A percentile compares a stretch with the other conserved stretches of the same genome.
Evolutionary conservation across 2,797 vertebrate genomes (phyloP).

Genomic region (Lepilemur ruficaudatus): DNA sequence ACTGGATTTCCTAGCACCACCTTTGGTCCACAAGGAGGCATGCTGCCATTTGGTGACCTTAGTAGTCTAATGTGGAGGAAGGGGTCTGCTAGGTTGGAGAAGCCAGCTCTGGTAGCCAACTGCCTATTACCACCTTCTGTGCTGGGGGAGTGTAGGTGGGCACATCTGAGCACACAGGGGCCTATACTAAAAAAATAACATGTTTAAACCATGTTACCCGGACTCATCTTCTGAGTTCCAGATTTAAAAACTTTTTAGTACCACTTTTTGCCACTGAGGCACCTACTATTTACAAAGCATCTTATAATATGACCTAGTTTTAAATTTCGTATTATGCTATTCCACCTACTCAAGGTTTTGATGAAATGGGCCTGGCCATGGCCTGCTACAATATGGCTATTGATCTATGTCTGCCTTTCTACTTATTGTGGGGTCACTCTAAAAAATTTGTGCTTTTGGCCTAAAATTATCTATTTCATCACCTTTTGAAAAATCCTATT

Average conservation of each 20-base stretch:
- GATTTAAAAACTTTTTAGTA: not conserved
- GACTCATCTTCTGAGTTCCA: not conserved
- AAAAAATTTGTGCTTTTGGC: not conserved
- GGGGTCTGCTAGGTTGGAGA: not conserved
- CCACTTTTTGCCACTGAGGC: not conserved
- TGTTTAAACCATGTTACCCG: not conserved
- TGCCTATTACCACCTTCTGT: not conserved
- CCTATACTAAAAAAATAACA: not conserved
- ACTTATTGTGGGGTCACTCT: not conserved
- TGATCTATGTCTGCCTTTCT: not conserved
- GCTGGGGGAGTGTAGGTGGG: not conserved
- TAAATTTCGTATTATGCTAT: not conserved
- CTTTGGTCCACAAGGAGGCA: not conserved
- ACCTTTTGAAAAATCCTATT: not conserved
- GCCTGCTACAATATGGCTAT: not conserved
- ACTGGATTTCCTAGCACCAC: fast-evolving
- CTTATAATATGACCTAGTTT: not conserved
- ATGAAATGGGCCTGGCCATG: not conserved
- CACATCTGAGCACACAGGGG: not conserved
- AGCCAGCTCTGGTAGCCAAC: not conserved
- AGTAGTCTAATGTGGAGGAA: not conserved
- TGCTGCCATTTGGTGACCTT: not conserved
- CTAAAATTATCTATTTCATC: not conserved
- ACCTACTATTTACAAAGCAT: not conserved
- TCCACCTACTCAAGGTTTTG: not conserved